These are phyloP conservation scores for Actinia tenebrosa DNA, from an alignment of 64 coral and sea anemone species.

Conservation along the genomic window DNA sequence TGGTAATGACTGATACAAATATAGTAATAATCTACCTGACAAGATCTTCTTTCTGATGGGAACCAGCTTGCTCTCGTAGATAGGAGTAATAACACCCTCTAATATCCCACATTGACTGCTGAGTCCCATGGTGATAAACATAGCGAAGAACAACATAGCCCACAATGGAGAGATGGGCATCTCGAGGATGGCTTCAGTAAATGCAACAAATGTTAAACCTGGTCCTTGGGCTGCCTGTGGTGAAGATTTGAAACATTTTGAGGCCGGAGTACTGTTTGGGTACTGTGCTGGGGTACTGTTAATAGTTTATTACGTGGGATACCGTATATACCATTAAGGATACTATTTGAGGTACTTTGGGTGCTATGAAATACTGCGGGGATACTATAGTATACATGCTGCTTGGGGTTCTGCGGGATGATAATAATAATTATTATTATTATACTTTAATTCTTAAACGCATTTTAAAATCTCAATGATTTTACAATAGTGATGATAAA, in stretches of 20 bases:
- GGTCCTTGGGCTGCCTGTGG: conserved; percentile 31
- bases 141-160: conserved; percentile 32
- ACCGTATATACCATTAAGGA: neutral
- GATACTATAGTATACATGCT: neutral
- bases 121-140: conserved; percentile 37
- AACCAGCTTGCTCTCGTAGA: conserved; percentile 28
- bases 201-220: conserved; percentile 45
- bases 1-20: neutral
- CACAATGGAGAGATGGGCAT: conserved; percentile 35
- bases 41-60: conserved; percentile 29
- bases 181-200: conserved; percentile 48
- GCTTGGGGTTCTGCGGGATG: too few species aligned
- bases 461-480: too few species aligned
- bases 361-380: too few species aligned
- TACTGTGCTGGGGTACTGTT: neutral
- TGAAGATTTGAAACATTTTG: neutral
- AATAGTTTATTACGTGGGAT: too few species aligned
- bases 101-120: conserved; percentile 42
- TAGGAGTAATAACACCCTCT: conserved; percentile 25
- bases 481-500: too few species aligned
- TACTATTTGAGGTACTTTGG: neutral
- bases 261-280: neutral
- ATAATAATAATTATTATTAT: too few species aligned
- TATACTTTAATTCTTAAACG: too few species aligned
- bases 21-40: conserved; percentile 10